phyloP scores from a whole-genome alignment of 2,888 invertebrate species.

The Dyspetes luteomarginatus region DNA sequence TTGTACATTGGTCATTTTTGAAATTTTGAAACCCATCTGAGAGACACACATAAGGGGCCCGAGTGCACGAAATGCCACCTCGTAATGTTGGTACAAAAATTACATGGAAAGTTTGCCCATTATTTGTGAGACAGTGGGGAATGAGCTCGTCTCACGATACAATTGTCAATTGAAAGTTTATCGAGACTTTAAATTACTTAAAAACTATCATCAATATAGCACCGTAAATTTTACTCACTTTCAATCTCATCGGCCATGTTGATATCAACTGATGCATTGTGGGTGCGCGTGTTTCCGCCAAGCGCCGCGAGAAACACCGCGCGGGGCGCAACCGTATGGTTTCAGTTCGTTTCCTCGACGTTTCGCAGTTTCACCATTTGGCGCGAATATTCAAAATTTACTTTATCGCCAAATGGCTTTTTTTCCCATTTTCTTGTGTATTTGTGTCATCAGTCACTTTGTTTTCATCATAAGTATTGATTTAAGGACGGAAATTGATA shows the following conservation, averaged over 20 bases:
- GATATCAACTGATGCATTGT: constrained; percentile 85
- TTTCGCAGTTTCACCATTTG: not conserved
- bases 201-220: constrained; percentile 81
- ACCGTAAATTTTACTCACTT: constrained; percentile 86
- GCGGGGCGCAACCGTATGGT: constrained; percentile 15
- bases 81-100: constrained; percentile 25
- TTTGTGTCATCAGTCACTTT: not conserved
- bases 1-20: constrained; percentile 81
- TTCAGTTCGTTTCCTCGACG: constrained; percentile 4
- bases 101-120: not conserved
- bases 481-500: constrained; percentile 70
- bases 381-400: not conserved
- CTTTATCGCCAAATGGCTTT: not conserved
- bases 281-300: constrained; percentile 77
- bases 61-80: not conserved
- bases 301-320: constrained; percentile 65
- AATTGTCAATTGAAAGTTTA: constrained; percentile 57
- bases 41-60: constrained; percentile 49
- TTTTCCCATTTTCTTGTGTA: not conserved
- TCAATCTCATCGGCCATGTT: constrained; percentile 93
- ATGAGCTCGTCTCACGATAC: constrained; percentile 46
- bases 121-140: not conserved
- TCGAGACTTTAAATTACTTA: constrained; percentile 63
- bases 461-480: constrained; percentile 27
- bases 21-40: constrained; percentile 81